phyloP scores from a whole-genome alignment of 2,113 vertebrate genomes.

The Gallinago jamesoni region DNA sequence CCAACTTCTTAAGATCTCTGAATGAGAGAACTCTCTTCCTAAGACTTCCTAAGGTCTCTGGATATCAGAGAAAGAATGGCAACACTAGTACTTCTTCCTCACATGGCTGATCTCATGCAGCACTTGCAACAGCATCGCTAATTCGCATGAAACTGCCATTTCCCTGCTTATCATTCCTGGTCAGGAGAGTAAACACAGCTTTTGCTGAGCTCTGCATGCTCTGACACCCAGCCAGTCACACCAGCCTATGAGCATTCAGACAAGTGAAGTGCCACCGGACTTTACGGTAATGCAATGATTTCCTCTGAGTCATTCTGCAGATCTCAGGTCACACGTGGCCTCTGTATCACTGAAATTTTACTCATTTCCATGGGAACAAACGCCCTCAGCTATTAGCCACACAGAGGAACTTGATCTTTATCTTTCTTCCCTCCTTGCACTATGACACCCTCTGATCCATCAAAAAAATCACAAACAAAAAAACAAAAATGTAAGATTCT shows the following conservation, averaged over 20 bases:
- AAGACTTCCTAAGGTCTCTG: not conserved
- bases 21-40: slow-evolving; percentile 16
- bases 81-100: not conserved
- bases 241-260: not conserved
- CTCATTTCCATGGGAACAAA: not conserved
- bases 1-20: not conserved
- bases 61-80: not conserved
- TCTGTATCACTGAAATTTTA: not conserved
- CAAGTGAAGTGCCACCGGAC: not conserved
- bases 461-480: not conserved
- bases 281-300: not conserved
- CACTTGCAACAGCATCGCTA: not conserved
- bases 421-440: not conserved
- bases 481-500: not conserved
- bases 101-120: not conserved
- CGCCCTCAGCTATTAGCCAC: not conserved
- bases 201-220: not conserved
- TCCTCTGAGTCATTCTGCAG: not conserved
- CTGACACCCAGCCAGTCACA: not conserved
- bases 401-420: not conserved
- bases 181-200: not conserved
- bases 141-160: not conserved
- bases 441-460: not conserved
- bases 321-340: not conserved
- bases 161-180: not conserved